Conservation (phyloP, 1,140 invertebrate species). For the Radopholus similis region DNA sequence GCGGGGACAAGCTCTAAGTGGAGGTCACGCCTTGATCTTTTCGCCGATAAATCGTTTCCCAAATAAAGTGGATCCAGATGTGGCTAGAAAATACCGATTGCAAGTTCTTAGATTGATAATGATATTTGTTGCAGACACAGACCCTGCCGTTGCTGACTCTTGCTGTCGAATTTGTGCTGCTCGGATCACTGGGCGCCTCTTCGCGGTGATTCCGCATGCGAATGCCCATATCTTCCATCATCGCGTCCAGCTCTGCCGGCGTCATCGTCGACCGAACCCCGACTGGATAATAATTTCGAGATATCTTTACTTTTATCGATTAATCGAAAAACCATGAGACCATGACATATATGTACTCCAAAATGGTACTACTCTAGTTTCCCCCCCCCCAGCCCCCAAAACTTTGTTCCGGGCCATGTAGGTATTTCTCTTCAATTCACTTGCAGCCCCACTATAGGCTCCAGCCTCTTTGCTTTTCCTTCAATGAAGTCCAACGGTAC, state of each 20-base stretch:
- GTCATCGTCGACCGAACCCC: not conserved
- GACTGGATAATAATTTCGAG: not conserved
- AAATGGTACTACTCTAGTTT: no score
- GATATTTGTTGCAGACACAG: no score
- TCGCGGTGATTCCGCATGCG: not conserved
- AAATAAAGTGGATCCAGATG: not conserved
- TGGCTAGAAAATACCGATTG: not conserved
- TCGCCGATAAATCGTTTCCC: not conserved
- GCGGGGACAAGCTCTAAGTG: not conserved
- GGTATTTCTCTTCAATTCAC: no score
- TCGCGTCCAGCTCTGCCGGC: slow-evolving; percentile 15
- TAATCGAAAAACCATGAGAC: no score
- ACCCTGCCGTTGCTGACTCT: slow-evolving; percentile 8
- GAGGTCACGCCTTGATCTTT: not conserved
- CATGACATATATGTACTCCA: no score
- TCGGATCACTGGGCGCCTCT: slow-evolving; percentile 11
- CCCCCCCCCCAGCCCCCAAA: no score
- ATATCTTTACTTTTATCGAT: no score
- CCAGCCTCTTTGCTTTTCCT: no score
- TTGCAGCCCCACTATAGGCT: no score
- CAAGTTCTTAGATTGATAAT: no score
- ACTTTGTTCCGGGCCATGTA: no score
- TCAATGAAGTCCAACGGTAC: no score
- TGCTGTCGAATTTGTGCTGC: slow-evolving; percentile 11
- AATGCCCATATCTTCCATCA: slow-evolving; percentile 16